phyloP scores from a whole-genome alignment of 2,888 invertebrate genomes.

The Spodoptera picta region DNA sequence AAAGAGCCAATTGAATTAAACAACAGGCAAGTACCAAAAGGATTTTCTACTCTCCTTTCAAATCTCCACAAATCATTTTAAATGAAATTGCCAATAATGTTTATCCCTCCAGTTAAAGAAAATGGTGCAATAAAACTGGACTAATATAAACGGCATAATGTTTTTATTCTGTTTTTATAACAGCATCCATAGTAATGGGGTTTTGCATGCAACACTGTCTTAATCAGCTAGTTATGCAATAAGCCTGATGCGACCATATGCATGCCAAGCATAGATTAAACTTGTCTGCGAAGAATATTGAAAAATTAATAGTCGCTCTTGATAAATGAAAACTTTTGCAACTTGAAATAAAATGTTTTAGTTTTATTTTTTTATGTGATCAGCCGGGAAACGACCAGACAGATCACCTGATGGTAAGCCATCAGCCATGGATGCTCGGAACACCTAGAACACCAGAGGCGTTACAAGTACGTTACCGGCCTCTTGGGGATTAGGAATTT shows the following conservation, averaged over 20 bases:
- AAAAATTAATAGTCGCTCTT: no score
- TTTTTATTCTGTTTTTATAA: constrained; percentile 54
- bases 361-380: no score
- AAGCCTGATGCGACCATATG: constrained; percentile 13
- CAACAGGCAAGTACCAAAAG: no score
- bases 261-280: constrained; percentile 1
- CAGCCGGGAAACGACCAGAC: no score
- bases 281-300: constrained; percentile 1
- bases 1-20: no score
- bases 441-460: no score
- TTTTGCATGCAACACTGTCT: constrained; percentile 52
- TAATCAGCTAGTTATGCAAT: constrained; percentile 18
- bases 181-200: constrained; percentile 22
- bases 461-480: no score
- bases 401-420: no score
- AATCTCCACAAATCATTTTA: constrained; percentile 12
- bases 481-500: no score
- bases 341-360: no score
- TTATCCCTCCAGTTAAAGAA: constrained; percentile 11
- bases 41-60: constrained; percentile 1
- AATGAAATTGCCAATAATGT: constrained; percentile 20
- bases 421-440: no score
- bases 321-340: no score
- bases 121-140: constrained; percentile 39
- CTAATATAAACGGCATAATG: constrained; percentile 23